These are phyloP conservation scores for Tinamus major DNA, from an alignment of 2,797 vertebrate species.

Conservation along the genomic window DNA sequence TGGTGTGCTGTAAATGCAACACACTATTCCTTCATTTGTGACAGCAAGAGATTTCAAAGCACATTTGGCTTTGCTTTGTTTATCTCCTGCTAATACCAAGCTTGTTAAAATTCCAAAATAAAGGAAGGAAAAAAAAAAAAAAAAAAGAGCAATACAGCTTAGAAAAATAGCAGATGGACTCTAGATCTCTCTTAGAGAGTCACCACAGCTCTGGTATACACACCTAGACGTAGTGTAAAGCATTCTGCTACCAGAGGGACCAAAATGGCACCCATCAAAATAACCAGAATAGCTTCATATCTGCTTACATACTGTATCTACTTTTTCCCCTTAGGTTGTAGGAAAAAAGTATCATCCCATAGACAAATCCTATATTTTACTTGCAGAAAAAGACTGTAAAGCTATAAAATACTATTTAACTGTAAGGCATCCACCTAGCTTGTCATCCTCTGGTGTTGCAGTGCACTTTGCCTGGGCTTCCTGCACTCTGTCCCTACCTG, in stretches of 20 bases:
- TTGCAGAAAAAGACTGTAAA: neutral
- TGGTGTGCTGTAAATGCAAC: constrained; percentile 9
- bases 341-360: neutral
- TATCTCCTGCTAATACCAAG: constrained; percentile 61
- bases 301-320: no score
- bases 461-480: neutral
- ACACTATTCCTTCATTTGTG: neutral
- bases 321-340: neutral
- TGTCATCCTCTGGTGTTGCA: neutral
- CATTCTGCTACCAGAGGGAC: neutral
- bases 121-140: constrained; percentile 67
- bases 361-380: neutral
- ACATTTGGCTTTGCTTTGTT: constrained; percentile 20
- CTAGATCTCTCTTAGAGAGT: neutral
- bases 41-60: neutral
- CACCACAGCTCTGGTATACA: neutral
- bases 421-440: neutral
- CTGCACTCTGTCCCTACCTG: neutral
- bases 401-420: neutral
- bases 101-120: constrained; percentile 64
- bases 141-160: constrained; percentile 61
- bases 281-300: neutral
- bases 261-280: neutral
- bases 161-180: constrained; percentile 56
- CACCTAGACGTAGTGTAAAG: rapidly evolving